A percentile compares a stretch with the other conserved stretches of the same genome.
Evolutionary conservation across 2,113 vertebrate genomes (phyloP).

Genomic region (Trogon melanurus): DNA sequence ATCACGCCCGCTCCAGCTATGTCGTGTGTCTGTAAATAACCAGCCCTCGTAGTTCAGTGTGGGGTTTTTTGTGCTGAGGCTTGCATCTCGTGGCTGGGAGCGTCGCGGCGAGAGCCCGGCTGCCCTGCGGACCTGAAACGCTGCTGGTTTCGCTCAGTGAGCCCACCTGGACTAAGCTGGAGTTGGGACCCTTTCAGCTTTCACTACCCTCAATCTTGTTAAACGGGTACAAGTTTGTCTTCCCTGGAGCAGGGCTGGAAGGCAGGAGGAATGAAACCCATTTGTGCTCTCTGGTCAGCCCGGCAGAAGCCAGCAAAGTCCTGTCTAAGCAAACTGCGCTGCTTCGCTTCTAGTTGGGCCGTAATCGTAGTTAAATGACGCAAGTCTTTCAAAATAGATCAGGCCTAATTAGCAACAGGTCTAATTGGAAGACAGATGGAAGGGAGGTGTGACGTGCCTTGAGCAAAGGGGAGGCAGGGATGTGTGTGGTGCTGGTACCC

Average conservation of each 20-base stretch:
- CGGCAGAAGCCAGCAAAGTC: neutral
- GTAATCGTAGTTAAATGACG: neutral
- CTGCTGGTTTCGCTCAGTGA: neutral
- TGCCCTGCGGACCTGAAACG: neutral
- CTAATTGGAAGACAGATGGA: neutral
- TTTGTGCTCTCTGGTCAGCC: neutral
- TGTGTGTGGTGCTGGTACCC: neutral
- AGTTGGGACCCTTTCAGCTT: neutral
- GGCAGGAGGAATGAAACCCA: too few relatives aligned
- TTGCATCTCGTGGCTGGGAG: neutral
- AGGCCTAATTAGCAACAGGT: neutral
- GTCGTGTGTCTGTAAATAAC: neutral
- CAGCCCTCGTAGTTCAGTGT: neutral
- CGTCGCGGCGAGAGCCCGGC: rapidly evolving
- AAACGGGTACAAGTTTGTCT: neutral
- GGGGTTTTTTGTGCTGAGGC: neutral
- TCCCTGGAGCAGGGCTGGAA: neutral
- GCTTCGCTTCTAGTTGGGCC: neutral
- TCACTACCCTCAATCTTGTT: neutral
- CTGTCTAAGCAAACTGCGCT: neutral
- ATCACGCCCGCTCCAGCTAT: neutral
- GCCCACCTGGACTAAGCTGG: neutral
- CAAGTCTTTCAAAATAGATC: neutral
- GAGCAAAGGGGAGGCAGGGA: neutral
- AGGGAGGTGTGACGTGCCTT: neutral